These are phyloP conservation scores for Crypturellus undulatus DNA, from an alignment of 2,113 vertebrate genomes.

Conservation along the genomic window DNA sequence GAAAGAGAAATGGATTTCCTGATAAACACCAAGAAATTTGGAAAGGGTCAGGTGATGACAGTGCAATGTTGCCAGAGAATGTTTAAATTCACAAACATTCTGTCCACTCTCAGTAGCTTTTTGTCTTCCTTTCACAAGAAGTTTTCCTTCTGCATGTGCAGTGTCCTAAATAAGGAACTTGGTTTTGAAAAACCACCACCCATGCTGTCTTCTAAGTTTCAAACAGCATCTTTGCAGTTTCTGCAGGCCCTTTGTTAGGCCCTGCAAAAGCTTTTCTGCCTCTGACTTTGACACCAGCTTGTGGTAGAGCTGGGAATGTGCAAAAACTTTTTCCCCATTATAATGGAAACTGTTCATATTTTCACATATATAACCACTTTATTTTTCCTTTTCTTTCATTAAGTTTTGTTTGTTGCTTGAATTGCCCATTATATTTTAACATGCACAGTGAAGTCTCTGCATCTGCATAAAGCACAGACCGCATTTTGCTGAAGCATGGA, in stretches of 20 bases:
- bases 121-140: not conserved
- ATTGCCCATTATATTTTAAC: not conserved
- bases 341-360: not conserved
- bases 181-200: not conserved
- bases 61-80: not conserved
- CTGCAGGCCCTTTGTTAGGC: not conserved
- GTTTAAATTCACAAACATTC: not conserved
- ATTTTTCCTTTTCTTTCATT: not conserved
- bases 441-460: rapidly evolving
- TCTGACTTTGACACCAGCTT: not conserved
- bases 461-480: not conserved
- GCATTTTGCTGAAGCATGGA: not conserved
- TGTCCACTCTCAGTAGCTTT: not conserved
- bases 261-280: not conserved
- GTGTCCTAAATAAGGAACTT: not conserved
- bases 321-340: not conserved
- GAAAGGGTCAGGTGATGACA: not conserved
- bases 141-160: not conserved
- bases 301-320: not conserved
- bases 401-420: not conserved
- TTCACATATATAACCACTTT: not conserved
- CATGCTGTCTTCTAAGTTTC: not conserved
- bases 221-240: no score
- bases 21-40: not conserved
- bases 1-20: not conserved